Conservation (phyloP, 2,113 vertebrate species). For the Corythornis cristatus region DNA sequence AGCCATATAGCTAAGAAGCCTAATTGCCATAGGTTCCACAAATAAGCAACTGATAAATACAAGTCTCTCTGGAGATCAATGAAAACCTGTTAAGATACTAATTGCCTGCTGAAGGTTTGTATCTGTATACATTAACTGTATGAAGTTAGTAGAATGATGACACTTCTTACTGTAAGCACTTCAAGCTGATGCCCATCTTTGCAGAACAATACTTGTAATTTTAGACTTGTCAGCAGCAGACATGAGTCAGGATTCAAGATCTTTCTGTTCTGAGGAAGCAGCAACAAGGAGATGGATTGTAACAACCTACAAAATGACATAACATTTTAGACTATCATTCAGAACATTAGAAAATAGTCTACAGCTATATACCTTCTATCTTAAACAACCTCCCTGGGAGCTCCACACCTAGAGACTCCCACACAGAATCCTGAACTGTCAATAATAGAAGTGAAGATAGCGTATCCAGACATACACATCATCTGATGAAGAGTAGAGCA, state of each 20-base stretch:
- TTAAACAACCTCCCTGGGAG: not conserved
- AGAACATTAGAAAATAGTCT: not conserved
- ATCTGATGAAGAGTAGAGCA: not conserved
- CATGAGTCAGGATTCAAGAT: not conserved
- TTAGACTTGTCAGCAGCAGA: not conserved
- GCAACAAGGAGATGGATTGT: not conserved
- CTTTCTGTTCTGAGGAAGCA: not conserved
- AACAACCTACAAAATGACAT: not conserved
- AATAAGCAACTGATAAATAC: not conserved
- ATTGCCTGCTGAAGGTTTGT: not conserved
- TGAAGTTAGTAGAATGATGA: not conserved
- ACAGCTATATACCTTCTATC: not conserved
- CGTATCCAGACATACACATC: not conserved
- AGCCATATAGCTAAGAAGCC: not conserved
- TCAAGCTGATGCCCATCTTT: not conserved
- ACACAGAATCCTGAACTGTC: not conserved
- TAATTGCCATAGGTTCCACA: not conserved
- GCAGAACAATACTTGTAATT: not conserved
- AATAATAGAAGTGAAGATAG: not conserved
- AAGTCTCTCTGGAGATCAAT: not conserved
- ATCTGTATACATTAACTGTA: not conserved
- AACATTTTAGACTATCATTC: not conserved
- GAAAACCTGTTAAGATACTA: not conserved
- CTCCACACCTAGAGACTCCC: not conserved
- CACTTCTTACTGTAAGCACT: not conserved